Conservation (phyloP, 2,888 invertebrate genomes). For the Latheticus oryzae region DNA sequence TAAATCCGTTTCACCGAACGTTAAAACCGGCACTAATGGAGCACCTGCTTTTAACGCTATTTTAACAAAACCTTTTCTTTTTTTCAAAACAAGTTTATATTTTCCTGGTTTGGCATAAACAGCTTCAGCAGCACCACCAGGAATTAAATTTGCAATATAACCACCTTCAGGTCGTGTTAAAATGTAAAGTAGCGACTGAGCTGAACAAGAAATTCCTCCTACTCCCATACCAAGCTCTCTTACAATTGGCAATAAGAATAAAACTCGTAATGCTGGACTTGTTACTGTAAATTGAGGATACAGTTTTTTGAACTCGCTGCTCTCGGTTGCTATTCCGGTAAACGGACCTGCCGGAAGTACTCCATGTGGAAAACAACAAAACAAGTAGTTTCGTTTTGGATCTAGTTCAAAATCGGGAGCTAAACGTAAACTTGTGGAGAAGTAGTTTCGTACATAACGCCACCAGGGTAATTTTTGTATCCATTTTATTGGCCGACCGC, state of each 20-base stretch:
- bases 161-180: slow-evolving; percentile 69
- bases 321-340: slow-evolving; percentile 77
- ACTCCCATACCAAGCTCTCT: slow-evolving; percentile 74
- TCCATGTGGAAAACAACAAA: slow-evolving; percentile 93
- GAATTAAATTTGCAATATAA: slow-evolving; percentile 78
- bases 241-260: slow-evolving; percentile 71
- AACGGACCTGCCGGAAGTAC: slow-evolving; percentile 81
- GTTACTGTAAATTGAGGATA: too few species aligned
- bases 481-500: slow-evolving; percentile 63
- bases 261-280: too few species aligned
- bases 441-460: slow-evolving; percentile 83
- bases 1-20: slow-evolving; percentile 91
- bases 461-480: slow-evolving; percentile 76
- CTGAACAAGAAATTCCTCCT: slow-evolving; percentile 72
- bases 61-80: slow-evolving; percentile 73
- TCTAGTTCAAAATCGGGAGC: slow-evolving; percentile 86
- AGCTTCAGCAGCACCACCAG: slow-evolving; percentile 92
- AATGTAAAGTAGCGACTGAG: slow-evolving; percentile 74
- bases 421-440: slow-evolving; percentile 86
- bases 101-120: slow-evolving; percentile 83
- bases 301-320: slow-evolving; percentile 62
- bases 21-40: slow-evolving; percentile 87
- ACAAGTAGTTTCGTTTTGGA: slow-evolving; percentile 83
- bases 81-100: slow-evolving; percentile 75
- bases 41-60: slow-evolving; percentile 70